Base-by-base conservation (phyloP, 2,888 invertebrate species). In the Tubulanus polymorphus region DNA sequence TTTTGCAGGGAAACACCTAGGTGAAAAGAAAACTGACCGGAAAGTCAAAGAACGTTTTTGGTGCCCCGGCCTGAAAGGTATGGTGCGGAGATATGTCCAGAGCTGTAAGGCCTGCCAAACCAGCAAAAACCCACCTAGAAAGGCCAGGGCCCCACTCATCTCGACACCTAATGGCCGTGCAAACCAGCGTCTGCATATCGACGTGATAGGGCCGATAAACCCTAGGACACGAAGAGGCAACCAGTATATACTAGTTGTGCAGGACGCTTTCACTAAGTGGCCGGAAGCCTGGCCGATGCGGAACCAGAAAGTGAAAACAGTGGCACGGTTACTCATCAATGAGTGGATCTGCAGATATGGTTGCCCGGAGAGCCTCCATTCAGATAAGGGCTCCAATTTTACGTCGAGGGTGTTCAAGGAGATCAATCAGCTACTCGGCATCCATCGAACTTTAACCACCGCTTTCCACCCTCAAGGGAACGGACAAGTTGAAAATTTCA, bases 231-330 rank as follows among this genome's bases (percentile, higher is more conserved):
- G 15, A 15, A 41, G 15, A 15, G 41, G 41, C 6, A 41, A 41
- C 15, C 41, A 23, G 6, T 41, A 41, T 23, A 41, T 41, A 8
- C 18, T 41, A 23, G 41, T 41, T 5, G 15, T 41, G 6, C 20
- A 41, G 15, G 41, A 41, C 23, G 41, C 41, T 15, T 41, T 41
- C 41, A 41, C 48, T 3, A 41, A 41, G 41, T 41, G 41, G 41
- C 41, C 41, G 6, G 41, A 41, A 15, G 41, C 41, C 15, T 41
- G 41, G 41, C 41, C 41, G 6, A 5, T 41, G 5, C 5, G 41
- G 15, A 41, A 5, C 15, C 41, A 41, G 15, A 41, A 41, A 15
- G 41, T 41, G 15, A 8, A 5, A 8, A 41, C 41, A 5, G 18
- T 18, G 18, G 41, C 41, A 8, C 5, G 41, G 23, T 18, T 41